A percentile compares a stretch with the other conserved stretches of the same genome.
These are phyloP conservation scores for Elysia chlorotica DNA, from an alignment of 1,140 invertebrate species.

Conservation along the genomic window DNA sequence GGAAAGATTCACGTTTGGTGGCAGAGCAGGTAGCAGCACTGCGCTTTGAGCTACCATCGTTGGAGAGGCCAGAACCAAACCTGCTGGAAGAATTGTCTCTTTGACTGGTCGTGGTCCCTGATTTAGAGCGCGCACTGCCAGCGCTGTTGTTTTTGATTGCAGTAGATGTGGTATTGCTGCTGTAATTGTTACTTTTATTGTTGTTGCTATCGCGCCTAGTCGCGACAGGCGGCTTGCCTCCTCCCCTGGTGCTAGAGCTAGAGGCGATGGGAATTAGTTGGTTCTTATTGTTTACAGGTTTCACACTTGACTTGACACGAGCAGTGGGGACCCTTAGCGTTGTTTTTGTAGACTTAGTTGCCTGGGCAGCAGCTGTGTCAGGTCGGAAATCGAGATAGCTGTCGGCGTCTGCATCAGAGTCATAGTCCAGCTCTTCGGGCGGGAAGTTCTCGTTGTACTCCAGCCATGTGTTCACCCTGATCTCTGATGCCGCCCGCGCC, in stretches of 20 bases:
- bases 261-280: not conserved
- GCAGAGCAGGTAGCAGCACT: not conserved
- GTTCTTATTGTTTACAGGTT: not conserved
- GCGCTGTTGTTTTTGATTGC: too few relatives aligned
- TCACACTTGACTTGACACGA: not conserved
- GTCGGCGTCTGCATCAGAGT: not conserved
- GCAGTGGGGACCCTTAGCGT: too few relatives aligned
- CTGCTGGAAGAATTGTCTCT: not conserved
- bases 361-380: not conserved
- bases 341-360: too few relatives aligned
- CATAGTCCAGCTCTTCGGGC: not conserved
- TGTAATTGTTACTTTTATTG: not conserved
- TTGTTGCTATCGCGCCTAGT: not conserved
- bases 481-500: conserved; percentile 1
- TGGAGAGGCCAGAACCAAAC: not conserved
- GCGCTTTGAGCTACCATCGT: not conserved
- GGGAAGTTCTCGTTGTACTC: conserved; percentile 12
- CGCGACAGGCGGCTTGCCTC: not conserved
- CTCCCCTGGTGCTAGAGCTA: too few relatives aligned
- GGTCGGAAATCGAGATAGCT: not conserved
- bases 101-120: not conserved
- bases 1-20: not conserved
- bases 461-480: conserved; percentile 17
- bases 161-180: too few relatives aligned
- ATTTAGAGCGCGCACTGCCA: not conserved